Evolutionary conservation across 2,113 vertebrate genomes (phyloP).

Genomic region (Pelmatolapia mariae): DNA sequence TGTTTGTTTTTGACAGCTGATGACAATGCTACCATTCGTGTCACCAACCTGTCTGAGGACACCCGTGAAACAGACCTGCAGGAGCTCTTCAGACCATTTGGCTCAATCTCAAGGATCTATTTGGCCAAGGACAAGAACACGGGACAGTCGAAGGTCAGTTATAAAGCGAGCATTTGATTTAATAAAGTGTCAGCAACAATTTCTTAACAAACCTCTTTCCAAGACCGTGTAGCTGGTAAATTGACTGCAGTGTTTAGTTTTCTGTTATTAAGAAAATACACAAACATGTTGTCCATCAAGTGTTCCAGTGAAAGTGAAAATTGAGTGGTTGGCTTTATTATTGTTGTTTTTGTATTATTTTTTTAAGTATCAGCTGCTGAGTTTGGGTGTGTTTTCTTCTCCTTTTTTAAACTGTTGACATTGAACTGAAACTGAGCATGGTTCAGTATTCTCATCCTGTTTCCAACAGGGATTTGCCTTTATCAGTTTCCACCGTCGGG

Average conservation of each 20-base stretch:
- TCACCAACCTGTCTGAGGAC: constrained; percentile 96
- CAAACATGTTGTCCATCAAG: not conserved
- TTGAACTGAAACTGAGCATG: not conserved
- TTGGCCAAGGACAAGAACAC: constrained; percentile 98
- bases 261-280: not conserved
- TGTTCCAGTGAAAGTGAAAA: not conserved
- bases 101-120: constrained; percentile 96
- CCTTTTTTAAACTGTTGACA: not conserved
- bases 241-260: not conserved
- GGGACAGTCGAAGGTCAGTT: constrained; percentile 89
- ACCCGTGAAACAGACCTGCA: constrained; percentile 94
- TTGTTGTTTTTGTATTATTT: fast-evolving
- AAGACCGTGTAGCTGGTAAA: fast-evolving
- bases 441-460: not conserved
- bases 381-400: fast-evolving
- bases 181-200: not conserved
- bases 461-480: constrained; percentile 87
- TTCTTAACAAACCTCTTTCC: not conserved
- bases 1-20: constrained; percentile 70
- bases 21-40: constrained; percentile 95
- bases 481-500: constrained; percentile 94
- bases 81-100: constrained; percentile 96
- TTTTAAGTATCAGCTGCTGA: not conserved
- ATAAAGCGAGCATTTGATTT: fast-evolving
- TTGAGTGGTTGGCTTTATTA: fast-evolving